Evolutionary conservation across 2,113 vertebrate genomes (phyloP), one percentile per base, ranked within the genome.

Genomic region (Murina feae): DNA sequence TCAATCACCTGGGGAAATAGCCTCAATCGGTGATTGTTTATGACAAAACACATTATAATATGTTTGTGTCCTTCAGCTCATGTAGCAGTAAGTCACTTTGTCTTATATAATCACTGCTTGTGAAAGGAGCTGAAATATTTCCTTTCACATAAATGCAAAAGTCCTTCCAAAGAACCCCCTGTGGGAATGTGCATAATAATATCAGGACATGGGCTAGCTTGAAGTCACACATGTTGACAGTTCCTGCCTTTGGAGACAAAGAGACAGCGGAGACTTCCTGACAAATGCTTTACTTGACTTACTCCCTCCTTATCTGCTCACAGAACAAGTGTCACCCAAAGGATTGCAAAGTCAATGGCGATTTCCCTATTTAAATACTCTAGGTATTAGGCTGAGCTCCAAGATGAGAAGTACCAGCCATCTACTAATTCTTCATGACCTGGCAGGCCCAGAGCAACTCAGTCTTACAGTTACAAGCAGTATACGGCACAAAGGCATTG

Each of bases 201-300:
- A 99, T 98, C 98, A 98, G 98, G 98, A 97, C 97, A 97, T 82
- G 93, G 98, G 97, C 98, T 98, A 92, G 97, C 98, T 98, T 97
- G 96, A 98, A 98, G 98, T 98, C 98, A 97, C 98, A 98, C 97
- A 98, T 98, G 97, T 98, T 99, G 99, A 99, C 98, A 98, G 98
- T 98, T 96, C 86, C 95, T 98, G 98, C 98, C 99, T 98, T 96
- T 98, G 96, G 99, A 99, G 98, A 99, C 55, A 94, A 79, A 97
- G 96, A 98, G 98, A 98, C 98, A 96, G 98, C 51, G 76, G 96
- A 98, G 98, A 97, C 98, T 97, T 97, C 96, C 98, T 98, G 98
- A 98, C 98, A 99, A 99, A 99, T 97, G 98, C 98, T 98, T 96
- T 94, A 97, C 98, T 98, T 98, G 98, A 98, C 98, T 99, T 98